phyloP scores from a whole-genome alignment of 2,797 vertebrate genomes.

The Brachyalestes nurse region DNA sequence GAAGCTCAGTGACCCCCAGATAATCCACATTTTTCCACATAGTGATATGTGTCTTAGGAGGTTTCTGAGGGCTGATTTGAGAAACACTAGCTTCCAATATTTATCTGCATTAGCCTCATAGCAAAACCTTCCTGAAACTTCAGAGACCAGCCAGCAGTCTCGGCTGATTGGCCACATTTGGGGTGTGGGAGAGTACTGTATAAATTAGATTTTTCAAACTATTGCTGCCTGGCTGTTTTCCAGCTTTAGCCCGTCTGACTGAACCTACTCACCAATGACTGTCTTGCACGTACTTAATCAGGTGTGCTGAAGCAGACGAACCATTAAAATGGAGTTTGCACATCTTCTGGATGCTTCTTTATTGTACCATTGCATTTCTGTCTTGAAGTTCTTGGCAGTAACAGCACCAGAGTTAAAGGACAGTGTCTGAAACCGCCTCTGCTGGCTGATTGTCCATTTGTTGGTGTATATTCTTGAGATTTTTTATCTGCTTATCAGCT shows the following conservation, averaged over 20 bases:
- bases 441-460: neutral
- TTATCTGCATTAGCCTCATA: no score
- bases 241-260: neutral
- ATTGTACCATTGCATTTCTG: slow-evolving; percentile 6
- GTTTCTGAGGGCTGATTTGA: no score
- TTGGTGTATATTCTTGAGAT: neutral
- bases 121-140: no score
- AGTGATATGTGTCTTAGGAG: no score
- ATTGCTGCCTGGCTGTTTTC: no score
- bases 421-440: neutral
- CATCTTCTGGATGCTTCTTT: neutral
- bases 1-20: no score
- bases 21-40: no score
- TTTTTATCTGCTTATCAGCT: neutral
- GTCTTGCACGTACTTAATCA: slow-evolving; percentile 18
- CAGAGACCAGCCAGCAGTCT: no score
- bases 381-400: neutral
- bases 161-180: neutral
- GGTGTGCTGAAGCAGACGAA: neutral
- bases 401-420: neutral
- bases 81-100: no score
- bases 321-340: neutral
- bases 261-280: slow-evolving; percentile 3
- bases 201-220: no score
- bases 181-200: no score